Base-by-base conservation (phyloP, 2,113 vertebrate genomes). In the Sander vitreus region DNA sequence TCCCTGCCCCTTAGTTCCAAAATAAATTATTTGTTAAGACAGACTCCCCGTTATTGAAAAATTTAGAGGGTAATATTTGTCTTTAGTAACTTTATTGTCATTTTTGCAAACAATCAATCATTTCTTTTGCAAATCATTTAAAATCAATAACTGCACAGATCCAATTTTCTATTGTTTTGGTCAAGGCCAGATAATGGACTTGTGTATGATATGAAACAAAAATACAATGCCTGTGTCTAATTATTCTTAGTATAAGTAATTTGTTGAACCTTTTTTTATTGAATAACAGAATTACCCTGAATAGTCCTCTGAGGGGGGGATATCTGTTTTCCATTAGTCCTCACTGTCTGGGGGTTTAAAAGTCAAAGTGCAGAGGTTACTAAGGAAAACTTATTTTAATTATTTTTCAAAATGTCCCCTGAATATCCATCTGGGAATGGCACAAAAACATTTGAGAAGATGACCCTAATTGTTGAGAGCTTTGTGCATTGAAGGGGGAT, bases 71-170 rank as follows among this genome's bases (percentile, higher is more conserved):
- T 78, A 88, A 80, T 89, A 86, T 91, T 85, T 89, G 74, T 88
- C 74, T 85, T 87, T 70, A 88, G 76, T 74, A 81, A 62, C 59
- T 73, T 88, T 90, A 93, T 91, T 83, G 80, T 64, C 91, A 83
- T 80, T 63, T 82, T 83, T 81, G 70, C 73, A 85, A 92, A 80
- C 72, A 84, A 90, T 93, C 85, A 85, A 93, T 91, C 55, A 70
- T 87, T 91, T 86, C 21, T 80, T 83, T 84, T 74, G 71, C 64
- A 78, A 69, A 82, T 88, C 68, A 87, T 90, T 92, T 89, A 27
- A 39, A 90, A 92, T 92, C 82, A 83, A 90, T 90, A 50, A 50
- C 9, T 19, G 60, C 69, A 67, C 69, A 47, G 15, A 87, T 86
- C 71, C 70, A 85, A 79, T 86, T 80, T 86, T 73, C 66, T 50